Evolutionary conservation across 2,113 vertebrate genomes (phyloP).

Genomic region (Notiomystis cincta): DNA sequence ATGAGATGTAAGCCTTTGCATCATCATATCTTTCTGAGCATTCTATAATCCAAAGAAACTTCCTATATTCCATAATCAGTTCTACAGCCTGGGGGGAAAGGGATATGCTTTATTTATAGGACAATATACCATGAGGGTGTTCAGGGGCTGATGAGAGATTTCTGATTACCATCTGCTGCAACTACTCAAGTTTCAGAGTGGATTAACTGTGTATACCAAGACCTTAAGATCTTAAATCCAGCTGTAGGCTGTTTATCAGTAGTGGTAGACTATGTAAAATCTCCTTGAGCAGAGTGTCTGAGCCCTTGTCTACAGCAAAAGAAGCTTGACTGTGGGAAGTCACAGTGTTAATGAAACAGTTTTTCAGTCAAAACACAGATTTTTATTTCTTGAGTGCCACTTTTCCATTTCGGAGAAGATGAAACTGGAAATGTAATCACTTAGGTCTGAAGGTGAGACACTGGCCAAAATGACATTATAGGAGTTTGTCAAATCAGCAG

Average conservation of each 20-base stretch:
- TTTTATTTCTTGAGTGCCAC: background rate
- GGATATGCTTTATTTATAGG: slow-evolving; percentile 30
- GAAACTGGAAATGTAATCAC: background rate
- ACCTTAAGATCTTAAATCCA: slow-evolving; percentile 9
- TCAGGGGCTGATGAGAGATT: slow-evolving; percentile 31
- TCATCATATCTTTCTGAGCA: background rate
- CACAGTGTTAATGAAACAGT: background rate
- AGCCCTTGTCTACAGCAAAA: background rate
- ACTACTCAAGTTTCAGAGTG: slow-evolving; percentile 32
- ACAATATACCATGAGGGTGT: background rate
- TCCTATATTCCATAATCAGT: background rate
- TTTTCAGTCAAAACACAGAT: background rate
- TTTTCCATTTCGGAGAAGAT: background rate
- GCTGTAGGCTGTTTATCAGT: slow-evolving; percentile 7
- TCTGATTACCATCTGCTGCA: slow-evolving; percentile 49
- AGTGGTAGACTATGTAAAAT: background rate
- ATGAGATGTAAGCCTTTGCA: background rate
- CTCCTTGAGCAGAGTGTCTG: background rate
- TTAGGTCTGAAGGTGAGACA: background rate
- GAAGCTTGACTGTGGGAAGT: background rate
- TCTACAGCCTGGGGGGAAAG: background rate
- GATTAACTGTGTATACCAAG: background rate
- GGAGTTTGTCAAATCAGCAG: background rate
- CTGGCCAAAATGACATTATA: background rate
- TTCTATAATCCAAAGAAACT: background rate